Base-by-base conservation (phyloP, 1,140 invertebrate genomes). In the Delia radicum region DNA sequence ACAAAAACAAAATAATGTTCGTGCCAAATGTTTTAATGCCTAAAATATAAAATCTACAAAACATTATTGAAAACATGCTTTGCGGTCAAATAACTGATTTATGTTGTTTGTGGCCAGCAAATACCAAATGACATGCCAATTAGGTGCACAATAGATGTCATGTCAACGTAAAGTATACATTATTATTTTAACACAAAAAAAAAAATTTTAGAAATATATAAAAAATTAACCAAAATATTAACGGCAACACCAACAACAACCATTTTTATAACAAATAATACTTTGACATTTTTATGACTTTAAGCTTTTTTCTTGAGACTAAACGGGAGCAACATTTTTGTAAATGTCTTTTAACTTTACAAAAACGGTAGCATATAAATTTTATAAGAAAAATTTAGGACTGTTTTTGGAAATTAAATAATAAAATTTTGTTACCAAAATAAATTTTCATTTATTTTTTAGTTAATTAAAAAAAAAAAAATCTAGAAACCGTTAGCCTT, bases 81-180 rank as follows among this genome's bases (percentile, higher is more conserved):
- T 69, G 21, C 65, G 65, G 29, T 69, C 65, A 69, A 69, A 69
- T 69, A 69, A 33, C 65, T 69, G 65, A 69, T 69, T 69, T 69
- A 69, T 69, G 6, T 69, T 33, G 31, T 37, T 69, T 69, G 8
- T 69, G 29, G 65, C 65, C 31, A 69, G 24, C 65, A 69, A 69
- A 69, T 33, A 33, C 29, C 65, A 69, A 69, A 69, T 69, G 65
- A 69, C 65, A 69, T 69, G 31, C 65, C 65, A 69, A 69, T 69
- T 69, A 69, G 65, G 65, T 69, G 65, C 65, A 69, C 65, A 69
- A 69, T 69, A 33, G 65, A 69, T 69, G 65, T 69, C 65, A 69
- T 69, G 65, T 69, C 65, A 69, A 31, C 31, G 18, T 37, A 69
- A 69, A 69, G 1, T 33, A 33, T 69, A 69, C 65, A 69, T 69